Evolutionary conservation across 1,140 invertebrate genomes (phyloP).

Genomic region (Drosophila kurseongensis): DNA sequence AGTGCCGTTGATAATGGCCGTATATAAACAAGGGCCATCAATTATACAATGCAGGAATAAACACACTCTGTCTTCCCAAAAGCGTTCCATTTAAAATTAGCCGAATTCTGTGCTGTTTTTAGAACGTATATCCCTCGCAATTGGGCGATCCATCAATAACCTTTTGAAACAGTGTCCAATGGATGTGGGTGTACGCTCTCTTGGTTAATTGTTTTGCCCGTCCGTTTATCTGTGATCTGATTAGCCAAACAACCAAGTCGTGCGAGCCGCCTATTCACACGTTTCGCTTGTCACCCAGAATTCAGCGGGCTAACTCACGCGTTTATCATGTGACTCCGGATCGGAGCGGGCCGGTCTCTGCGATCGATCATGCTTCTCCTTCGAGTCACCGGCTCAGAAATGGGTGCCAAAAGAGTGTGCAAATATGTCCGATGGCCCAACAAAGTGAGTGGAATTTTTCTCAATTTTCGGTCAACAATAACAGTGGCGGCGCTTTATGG

Average conservation of each 20-base stretch:
- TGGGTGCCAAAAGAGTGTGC: conserved; percentile 57
- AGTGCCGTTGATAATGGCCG: conserved; percentile 38
- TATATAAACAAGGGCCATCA: conserved; percentile 42
- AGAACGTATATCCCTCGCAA: conserved; percentile 15
- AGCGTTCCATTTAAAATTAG: conserved; percentile 24
- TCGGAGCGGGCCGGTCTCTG: conserved; percentile 7
- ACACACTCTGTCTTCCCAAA: conserved; percentile 27
- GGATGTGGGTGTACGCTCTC: conserved; percentile 1
- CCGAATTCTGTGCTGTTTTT: conserved; percentile 28
- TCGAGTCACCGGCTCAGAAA: neutral
- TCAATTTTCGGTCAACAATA: conserved; percentile 38
- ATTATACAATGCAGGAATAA: conserved; percentile 57
- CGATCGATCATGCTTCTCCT: conserved; percentile 6
- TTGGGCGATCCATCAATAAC: conserved; percentile 48
- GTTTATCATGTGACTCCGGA: conserved; percentile 71
- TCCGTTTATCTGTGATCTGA: conserved; percentile 68
- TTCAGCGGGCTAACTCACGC: conserved; percentile 62
- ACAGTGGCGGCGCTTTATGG: conserved; percentile 25
- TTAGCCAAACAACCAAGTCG: conserved; percentile 63
- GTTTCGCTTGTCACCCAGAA: conserved; percentile 67
- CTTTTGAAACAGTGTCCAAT: neutral
- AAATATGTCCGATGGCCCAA: conserved; percentile 55
- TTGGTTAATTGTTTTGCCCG: conserved; percentile 54
- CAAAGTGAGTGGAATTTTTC: conserved; percentile 47
- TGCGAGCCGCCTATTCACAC: conserved; percentile 69